Evolutionary conservation across 2,113 vertebrate species (phyloP), one percentile per base, ranked within the genome.

Genomic region (Chionis minor): DNA sequence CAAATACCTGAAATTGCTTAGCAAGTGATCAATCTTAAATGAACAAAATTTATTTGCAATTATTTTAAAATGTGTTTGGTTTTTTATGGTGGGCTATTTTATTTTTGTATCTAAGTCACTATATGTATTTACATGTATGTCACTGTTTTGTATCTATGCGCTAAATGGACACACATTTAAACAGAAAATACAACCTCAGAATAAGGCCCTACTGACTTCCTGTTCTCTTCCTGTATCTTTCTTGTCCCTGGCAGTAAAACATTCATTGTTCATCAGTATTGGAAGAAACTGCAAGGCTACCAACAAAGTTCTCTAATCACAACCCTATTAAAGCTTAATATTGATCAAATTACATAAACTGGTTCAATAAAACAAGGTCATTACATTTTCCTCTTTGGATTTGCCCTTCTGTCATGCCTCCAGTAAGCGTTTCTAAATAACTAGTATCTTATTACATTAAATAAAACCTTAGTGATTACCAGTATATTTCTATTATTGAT

Each of bases 341-440:
- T 94, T 93, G 96, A 97, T 96, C 89, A 95, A 95, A 95, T 95
- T 96, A 95, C 40, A 90, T 96, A 94, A 94, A 92, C 54, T 84
- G 32, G 90, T 91, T 96, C 96, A 92, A 97, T 94, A 92, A 88
- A 96, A 87, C 82, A 96, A 95, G 77, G 93, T 94, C 91, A 92
- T 96, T 90, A 95, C 40, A 84, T 85, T 86, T 94, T 23, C 23
- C 19, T 88, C 28, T 95, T 72, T 90, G 74, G 40, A 85, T 87
- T 86, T 97, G 94, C 51, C 61, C 26, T 88, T 88, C 66, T 91
- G 45, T 59, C 6, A 0, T 66, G 51, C 32, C 75, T 91, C 40
- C 62, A 90, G 22, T 80, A 91, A 72, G 73, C 35, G 79, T 85
- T 95, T 92, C 49, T 71, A 94, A 93, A 80, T 89, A 72, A 94